A percentile compares a stretch with the other conserved stretches of the same genome.
phyloP scores from a whole-genome alignment of 2,113 vertebrate genomes.

The Xenus cinereus region DNA sequence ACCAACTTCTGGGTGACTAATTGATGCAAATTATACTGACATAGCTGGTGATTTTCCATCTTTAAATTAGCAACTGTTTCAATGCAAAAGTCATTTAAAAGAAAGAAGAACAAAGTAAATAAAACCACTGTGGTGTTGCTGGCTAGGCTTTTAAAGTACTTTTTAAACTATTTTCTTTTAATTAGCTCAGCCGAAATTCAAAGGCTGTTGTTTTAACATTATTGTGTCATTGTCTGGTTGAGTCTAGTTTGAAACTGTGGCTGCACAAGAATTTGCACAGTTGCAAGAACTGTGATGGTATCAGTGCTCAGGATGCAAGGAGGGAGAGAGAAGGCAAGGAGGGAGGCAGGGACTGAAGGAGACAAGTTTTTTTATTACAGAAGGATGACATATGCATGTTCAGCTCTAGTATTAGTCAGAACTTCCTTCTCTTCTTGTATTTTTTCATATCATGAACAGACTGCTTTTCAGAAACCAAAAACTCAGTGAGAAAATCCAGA shows the following conservation, averaged over 20 bases:
- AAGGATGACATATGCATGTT: neutral
- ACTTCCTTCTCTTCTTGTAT: neutral
- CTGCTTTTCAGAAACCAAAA: neutral
- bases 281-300: neutral
- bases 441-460: neutral
- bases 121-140: neutral
- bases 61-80: neutral
- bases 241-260: neutral
- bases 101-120: neutral
- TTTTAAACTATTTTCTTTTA: neutral
- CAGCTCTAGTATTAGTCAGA: neutral
- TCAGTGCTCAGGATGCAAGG: neutral
- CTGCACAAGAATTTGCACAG: neutral
- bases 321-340: neutral
- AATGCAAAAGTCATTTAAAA: neutral
- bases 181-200: neutral
- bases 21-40: conserved; percentile 30
- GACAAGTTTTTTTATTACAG: neutral
- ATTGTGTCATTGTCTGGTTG: neutral
- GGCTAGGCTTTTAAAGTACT: neutral
- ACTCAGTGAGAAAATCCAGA: neutral
- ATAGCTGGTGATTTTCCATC: neutral
- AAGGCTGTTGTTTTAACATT: neutral
- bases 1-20: conserved; percentile 32
- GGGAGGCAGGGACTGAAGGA: neutral